phyloP scores from a whole-genome alignment of 2,797 vertebrate genomes.

The Hemitrygon akajei region DNA sequence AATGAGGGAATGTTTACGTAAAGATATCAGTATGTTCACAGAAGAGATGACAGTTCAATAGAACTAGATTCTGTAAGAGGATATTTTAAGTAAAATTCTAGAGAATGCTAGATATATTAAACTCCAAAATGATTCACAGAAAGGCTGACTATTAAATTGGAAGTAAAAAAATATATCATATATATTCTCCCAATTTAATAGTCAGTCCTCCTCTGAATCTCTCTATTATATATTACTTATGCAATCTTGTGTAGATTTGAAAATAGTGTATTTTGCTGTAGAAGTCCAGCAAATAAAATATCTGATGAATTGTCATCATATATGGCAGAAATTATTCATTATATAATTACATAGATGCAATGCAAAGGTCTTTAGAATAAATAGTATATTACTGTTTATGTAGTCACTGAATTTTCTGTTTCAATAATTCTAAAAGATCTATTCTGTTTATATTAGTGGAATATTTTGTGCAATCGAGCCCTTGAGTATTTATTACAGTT shows the following conservation, averaged over 20 bases:
- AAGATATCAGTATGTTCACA: not conserved
- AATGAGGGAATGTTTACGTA: not conserved
- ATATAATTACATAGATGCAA: not conserved
- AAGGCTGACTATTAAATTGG: not conserved
- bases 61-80: not conserved
- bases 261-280: not conserved
- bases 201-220: too few species aligned
- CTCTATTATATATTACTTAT: not conserved
- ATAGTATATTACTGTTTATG: not conserved
- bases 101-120: not conserved
- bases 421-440: not conserved
- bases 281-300: not conserved
- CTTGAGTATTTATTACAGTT: conserved; percentile 1
- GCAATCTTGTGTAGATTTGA: not conserved
- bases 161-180: not conserved
- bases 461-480: not conserved
- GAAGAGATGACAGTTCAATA: not conserved
- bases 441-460: not conserved
- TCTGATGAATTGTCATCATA: not conserved
- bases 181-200: too few species aligned
- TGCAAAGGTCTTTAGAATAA: not conserved
- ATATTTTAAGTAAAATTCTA: not conserved
- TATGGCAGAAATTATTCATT: not conserved
- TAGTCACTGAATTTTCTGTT: conserved; percentile 20
- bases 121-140: not conserved